A percentile compares a stretch with the other conserved stretches of the same genome.
phyloP scores from a whole-genome alignment of 2,797 vertebrate genomes.

The Onychomys leucogaster region DNA sequence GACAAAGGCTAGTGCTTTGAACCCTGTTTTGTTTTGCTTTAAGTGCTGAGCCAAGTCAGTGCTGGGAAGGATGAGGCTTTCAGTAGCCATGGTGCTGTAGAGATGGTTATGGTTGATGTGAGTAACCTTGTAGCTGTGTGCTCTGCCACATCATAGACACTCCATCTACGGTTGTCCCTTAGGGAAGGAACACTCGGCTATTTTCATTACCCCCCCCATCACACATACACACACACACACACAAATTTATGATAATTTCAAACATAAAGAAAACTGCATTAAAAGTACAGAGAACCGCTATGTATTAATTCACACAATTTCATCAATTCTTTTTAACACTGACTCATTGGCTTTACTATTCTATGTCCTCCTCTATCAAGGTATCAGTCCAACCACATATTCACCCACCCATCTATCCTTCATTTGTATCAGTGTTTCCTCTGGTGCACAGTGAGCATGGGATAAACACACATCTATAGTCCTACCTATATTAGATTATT shows the following conservation, averaged over 20 bases:
- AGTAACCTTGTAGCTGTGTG: conserved; percentile 61
- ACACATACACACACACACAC: not conserved
- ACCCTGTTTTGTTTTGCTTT: not conserved
- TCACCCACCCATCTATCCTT: not conserved
- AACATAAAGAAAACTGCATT: conserved; percentile 17
- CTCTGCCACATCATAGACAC: conserved; percentile 57
- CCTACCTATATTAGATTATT: not conserved
- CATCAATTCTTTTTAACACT: not conserved
- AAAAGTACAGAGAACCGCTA: not conserved
- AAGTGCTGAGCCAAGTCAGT: conserved; percentile 39
- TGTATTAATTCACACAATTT: not conserved
- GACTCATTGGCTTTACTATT: conserved; percentile 13
- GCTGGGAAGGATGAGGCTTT: conserved; percentile 66
- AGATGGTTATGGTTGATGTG: conserved; percentile 25
- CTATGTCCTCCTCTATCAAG: not conserved
- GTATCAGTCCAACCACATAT: not conserved
- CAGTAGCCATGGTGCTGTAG: not conserved
- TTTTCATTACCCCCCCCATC: not conserved
- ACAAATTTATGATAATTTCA: conserved; percentile 21
- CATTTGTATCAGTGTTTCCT: not conserved
- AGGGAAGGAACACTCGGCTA: not conserved
- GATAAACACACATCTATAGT: not conserved
- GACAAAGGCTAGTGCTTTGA: conserved; percentile 40
- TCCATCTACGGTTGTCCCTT: not conserved
- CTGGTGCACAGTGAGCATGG: not conserved